Evolutionary conservation across 2,888 invertebrate genomes (phyloP).

Genomic region (Drosophila yooni): DNA sequence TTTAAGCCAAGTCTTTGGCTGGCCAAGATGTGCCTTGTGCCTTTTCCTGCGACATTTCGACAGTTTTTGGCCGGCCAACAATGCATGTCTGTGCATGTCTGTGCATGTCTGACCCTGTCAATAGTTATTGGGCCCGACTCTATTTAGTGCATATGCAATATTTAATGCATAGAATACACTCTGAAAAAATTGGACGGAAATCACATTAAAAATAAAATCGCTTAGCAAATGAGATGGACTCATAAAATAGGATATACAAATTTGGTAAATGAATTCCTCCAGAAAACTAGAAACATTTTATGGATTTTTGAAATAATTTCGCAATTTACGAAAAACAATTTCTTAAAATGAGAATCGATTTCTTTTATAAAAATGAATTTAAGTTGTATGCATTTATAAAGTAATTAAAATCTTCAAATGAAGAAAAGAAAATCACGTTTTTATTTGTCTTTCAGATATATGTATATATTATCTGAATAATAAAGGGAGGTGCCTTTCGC

Average conservation of each 20-base stretch:
- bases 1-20: conserved; percentile 23
- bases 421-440: background rate
- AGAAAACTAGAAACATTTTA: background rate
- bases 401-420: background rate
- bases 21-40: conserved; percentile 39
- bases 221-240: no score
- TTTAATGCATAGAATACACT: conserved; percentile 63
- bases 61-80: conserved; percentile 78
- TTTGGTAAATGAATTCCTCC: no score
- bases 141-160: conserved; percentile 77
- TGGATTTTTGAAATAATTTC: background rate
- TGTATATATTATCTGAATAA: no score
- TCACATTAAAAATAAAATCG: background rate
- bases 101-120: conserved; percentile 79
- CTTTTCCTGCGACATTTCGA: conserved; percentile 57
- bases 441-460: background rate
- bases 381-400: background rate
- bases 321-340: background rate
- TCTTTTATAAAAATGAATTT: background rate
- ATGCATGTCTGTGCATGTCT: conserved; percentile 71
- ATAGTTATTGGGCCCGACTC: conserved; percentile 42
- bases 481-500: background rate
- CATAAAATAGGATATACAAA: no score
- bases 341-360: background rate
- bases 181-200: background rate